A percentile compares a stretch with the other conserved stretches of the same genome.
Conservation (phyloP, 2,113 vertebrate genomes). For the Anolis carolinensis region DNA sequence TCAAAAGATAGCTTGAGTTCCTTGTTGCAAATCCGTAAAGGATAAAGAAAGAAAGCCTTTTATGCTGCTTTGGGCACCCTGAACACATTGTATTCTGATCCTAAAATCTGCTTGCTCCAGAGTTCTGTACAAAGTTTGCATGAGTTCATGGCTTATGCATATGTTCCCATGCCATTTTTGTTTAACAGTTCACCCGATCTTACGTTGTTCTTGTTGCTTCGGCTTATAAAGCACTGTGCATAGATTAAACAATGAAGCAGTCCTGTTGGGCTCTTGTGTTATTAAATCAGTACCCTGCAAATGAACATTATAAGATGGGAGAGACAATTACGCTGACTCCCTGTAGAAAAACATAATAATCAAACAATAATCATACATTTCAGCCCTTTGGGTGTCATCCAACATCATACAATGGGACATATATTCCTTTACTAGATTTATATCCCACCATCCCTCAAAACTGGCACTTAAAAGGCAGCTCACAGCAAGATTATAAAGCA, state of each 20-base stretch:
- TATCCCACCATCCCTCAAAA: too few relatives aligned
- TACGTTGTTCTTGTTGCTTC: too few relatives aligned
- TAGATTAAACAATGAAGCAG: too few relatives aligned
- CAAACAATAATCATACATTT: background rate
- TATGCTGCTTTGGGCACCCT: slow-evolving; percentile 22
- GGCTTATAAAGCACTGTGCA: too few relatives aligned
- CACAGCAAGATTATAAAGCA: too few relatives aligned
- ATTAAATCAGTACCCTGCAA: background rate
- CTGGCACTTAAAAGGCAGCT: too few relatives aligned
- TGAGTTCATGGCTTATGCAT: background rate
- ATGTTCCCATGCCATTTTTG: background rate
- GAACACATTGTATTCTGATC: slow-evolving; percentile 7
- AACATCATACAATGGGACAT: background rate
- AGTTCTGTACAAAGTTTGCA: background rate
- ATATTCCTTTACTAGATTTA: too few relatives aligned
- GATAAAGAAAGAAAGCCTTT: slow-evolving; percentile 34
- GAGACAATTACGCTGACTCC: background rate
- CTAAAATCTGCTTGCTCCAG: background rate
- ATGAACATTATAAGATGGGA: background rate
- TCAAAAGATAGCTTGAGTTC: slow-evolving; percentile 18
- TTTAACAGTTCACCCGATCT: background rate
- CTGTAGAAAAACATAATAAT: background rate
- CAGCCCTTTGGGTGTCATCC: background rate
- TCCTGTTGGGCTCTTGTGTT: too few relatives aligned
- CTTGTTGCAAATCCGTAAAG: background rate